Base-by-base conservation (phyloP, 2,888 invertebrate genomes). In the Microplitis deprimator region DNA sequence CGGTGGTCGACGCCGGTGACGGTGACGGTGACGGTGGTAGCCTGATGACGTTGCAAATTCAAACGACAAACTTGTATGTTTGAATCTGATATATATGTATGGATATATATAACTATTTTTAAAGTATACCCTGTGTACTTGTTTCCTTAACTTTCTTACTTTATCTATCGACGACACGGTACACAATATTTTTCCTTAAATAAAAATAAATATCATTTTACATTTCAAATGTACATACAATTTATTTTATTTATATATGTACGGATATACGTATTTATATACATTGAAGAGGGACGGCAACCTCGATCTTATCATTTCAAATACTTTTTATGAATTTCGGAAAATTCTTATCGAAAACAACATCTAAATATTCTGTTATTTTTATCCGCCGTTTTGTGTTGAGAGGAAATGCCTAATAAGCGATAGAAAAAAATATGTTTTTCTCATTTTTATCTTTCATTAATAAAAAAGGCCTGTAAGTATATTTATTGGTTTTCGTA, bases 21-120 rank as follows among this genome's bases (percentile, higher is more conserved):
- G 50, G 50, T 65, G 68, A 50, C 50, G 40, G 68, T 64, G 29
- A 59, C 65, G 61, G 40, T 64, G 20, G 71, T 76, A 61, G 65
- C 68, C 67, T 75, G 81, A 79, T 81, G 79, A 82, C 81, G 79
- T 81, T 81, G 83, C 79, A 81, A 75, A 80, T 82, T 82, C 79
- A 68, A 81, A 70, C 77, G 76, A 77, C 77, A 75, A 79, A 77
- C 77, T 79, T 79, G 68, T 17, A 20, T 72, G 10, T 70, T 38
- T 50, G 3, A 50, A 50, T 50, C 50, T 13, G 50, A 16, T 70
- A 68, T 68, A 67, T 74, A 74, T 16, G 29, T 29, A 29, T 29
- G 29, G 29, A 50, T 13, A 50, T 13, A 50, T 50, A 13, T 50
- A 50, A 13, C 13, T 50, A 13, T 50, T 50, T 50, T 50, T 50